Evolutionary conservation across 1,140 invertebrate genomes (phyloP).

Genomic region (Apocrypta bakeri): DNA sequence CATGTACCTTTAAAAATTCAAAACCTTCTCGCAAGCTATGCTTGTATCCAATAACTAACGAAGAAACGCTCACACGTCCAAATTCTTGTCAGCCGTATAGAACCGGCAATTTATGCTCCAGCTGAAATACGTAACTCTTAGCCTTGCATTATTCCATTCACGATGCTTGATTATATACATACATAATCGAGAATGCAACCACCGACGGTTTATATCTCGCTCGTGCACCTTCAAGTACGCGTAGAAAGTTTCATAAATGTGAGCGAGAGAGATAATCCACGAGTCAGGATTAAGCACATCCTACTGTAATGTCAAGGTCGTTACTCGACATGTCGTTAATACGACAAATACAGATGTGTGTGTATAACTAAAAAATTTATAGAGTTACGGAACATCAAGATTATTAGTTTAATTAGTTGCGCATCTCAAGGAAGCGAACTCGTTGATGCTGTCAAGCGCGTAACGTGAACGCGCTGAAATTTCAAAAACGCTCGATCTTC

Average conservation of each 20-base stretch:
- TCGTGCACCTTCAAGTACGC: neutral
- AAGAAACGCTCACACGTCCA: too few species aligned
- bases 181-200: neutral
- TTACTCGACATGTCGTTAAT: too few species aligned
- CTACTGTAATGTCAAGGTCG: constrained; percentile 13
- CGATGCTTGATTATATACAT: neutral
- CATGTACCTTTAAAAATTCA: too few species aligned
- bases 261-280: too few species aligned
- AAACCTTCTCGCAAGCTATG: too few species aligned
- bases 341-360: too few species aligned
- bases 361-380: too few species aligned
- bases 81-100: neutral
- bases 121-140: neutral
- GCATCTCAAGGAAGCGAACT: too few species aligned
- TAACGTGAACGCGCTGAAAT: neutral
- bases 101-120: neutral
- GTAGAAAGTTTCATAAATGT: neutral
- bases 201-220: neutral
- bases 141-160: neutral
- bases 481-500: neutral
- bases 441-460: too few species aligned
- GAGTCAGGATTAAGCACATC: neutral
- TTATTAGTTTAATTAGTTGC: too few species aligned
- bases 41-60: too few species aligned
- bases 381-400: too few species aligned